phyloP scores from a whole-genome alignment of 2,888 invertebrate species.

The Microctonus hyperodae region DNA sequence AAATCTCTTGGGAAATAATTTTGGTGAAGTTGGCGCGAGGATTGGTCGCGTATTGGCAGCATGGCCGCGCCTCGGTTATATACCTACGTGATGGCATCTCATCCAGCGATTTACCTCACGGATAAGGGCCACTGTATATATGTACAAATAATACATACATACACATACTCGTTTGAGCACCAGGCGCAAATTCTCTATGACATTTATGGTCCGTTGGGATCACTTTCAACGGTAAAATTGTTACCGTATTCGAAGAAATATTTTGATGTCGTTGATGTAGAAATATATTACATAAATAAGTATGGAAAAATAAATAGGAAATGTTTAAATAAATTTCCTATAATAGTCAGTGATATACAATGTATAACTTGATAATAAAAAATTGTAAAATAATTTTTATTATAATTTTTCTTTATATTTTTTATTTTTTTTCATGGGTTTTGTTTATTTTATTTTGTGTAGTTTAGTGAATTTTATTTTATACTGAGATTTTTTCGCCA shows the following conservation, averaged over 20 bases:
- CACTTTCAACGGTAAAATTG: constrained; percentile 21
- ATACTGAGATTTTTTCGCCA: constrained; percentile 14
- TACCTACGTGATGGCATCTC: constrained; percentile 34
- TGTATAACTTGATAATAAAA: background rate
- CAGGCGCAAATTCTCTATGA: constrained; percentile 23
- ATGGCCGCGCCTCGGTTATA: constrained; percentile 16
- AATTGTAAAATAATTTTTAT: background rate
- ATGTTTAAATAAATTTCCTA: background rate
- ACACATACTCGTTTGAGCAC: background rate
- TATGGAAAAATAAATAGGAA: background rate
- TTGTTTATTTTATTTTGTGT: background rate
- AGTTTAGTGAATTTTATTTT: background rate
- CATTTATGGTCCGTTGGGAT: constrained; percentile 23
- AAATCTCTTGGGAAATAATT: constrained; percentile 27
- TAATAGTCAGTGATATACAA: constrained; percentile 9
- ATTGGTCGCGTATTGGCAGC: constrained; percentile 26
- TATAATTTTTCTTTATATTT: no score
- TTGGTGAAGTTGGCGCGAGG: constrained; percentile 28
- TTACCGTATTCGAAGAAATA: constrained; percentile 20
- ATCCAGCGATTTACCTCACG: constrained; percentile 7
- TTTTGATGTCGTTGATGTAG: constrained; percentile 1
- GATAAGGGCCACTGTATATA: constrained; percentile 19
- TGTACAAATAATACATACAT: constrained; percentile 1
- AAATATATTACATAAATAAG: background rate
- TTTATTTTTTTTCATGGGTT: no score